These are phyloP conservation scores for Elachura formosa DNA, from an alignment of 2,113 vertebrate genomes.

Conservation along the genomic window DNA sequence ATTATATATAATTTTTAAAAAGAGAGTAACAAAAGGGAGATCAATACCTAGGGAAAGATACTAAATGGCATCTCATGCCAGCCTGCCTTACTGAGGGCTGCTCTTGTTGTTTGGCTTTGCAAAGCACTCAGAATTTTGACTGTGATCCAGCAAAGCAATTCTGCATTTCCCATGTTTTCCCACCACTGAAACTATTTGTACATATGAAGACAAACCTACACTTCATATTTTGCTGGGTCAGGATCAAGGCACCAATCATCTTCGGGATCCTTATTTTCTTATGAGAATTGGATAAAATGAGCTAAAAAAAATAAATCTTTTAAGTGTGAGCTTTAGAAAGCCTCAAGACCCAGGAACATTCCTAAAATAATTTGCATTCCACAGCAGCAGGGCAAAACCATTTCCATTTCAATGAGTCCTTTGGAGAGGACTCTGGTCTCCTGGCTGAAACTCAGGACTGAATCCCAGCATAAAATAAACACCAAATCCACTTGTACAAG, in stretches of 20 bases:
- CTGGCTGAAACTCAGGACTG: background rate
- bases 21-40: background rate
- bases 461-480: slow-evolving; percentile 15
- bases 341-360: slow-evolving; percentile 47
- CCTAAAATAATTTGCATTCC: slow-evolving; percentile 67
- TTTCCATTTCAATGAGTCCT: slow-evolving; percentile 65
- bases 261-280: background rate
- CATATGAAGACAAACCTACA: background rate
- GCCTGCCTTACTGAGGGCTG: background rate
- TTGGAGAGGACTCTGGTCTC: slow-evolving; percentile 16
- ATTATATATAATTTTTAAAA: background rate
- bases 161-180: slow-evolving; percentile 10
- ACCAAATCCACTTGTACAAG: background rate
- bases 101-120: background rate
- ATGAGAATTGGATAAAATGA: background rate
- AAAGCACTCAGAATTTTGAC: slow-evolving; percentile 34
- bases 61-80: background rate
- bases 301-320: background rate
- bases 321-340: slow-evolving; percentile 39
- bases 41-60: background rate
- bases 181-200: background rate
- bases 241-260: background rate
- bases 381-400: slow-evolving; percentile 37
- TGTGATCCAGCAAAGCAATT: background rate
- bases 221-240: background rate